Evolutionary conservation across 2,888 invertebrate species (phyloP).

Genomic region (Campaea margaritaria): DNA sequence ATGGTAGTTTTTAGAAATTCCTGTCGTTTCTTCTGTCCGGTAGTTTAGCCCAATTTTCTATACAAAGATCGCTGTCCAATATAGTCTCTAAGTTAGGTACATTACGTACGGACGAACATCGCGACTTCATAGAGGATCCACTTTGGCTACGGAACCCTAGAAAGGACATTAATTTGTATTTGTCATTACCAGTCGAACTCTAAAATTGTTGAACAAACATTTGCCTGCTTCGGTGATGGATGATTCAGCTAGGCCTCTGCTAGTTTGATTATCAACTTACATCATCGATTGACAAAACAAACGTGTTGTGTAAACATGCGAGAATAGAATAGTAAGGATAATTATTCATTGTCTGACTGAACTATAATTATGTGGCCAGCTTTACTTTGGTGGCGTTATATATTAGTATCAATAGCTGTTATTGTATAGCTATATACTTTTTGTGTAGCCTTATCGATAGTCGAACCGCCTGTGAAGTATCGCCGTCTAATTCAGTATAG

Average conservation of each 20-base stretch:
- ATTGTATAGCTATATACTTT: no score
- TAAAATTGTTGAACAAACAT: constrained; percentile 44
- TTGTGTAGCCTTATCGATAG: no score
- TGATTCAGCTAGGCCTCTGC: constrained; percentile 48
- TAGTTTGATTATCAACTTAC: constrained; percentile 40
- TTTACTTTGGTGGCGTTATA: background rate
- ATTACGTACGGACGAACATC: no score
- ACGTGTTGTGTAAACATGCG: constrained; percentile 35
- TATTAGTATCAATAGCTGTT: background rate
- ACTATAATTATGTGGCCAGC: constrained; percentile 2
- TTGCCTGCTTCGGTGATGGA: constrained; percentile 33
- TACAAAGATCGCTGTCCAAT: no score
- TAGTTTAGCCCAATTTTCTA: no score
- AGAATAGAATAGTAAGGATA: constrained; percentile 21
- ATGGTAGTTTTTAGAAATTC: no score
- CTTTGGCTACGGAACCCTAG: no score
- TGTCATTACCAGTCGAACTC: constrained; percentile 18
- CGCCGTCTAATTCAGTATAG: no score
- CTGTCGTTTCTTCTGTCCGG: no score
- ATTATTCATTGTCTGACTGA: background rate
- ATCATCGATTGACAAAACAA: constrained; percentile 46
- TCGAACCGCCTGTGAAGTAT: no score
- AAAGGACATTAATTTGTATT: background rate
- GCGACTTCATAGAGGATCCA: no score
- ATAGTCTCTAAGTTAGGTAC: no score